Evolutionary conservation across 2,888 invertebrate genomes (phyloP), one percentile per base, ranked within the genome.

Genomic region (Apodemia hepburni): DNA sequence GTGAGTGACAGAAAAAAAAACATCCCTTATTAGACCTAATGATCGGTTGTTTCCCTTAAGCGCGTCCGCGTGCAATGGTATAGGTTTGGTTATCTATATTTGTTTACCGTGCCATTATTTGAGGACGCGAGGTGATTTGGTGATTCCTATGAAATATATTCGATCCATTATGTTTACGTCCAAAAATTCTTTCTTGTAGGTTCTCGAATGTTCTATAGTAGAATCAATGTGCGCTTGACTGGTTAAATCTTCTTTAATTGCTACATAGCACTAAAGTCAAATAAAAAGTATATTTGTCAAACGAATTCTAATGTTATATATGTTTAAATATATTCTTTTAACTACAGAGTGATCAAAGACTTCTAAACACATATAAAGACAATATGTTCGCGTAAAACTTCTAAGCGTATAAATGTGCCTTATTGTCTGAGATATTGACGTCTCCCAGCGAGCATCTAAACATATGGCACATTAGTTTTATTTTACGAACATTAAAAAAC

Each of bases 181-280:
- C 75, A 70, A 74, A 77, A 75, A 15, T 79, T 76, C 60, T 81
- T 82, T 80, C 75, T 74, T 74, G 86, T 90, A 87, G 86, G 77
- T 82, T 84, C 78, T 85, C 82, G 77, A 85, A 85, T 87, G 87
- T 87, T 88, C 85, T 85, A 80, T 82, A 78, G 89, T 89, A 87
- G 87, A 81, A 83, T 90, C 88, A 82, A 84, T 90, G 90, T 90
- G 84, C 84, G 90, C 90, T 90, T 90, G 77, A 75, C 77, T 75
- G 73, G 71, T 73, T 71, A 78, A 64, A 70, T 69, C 68, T 77
- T 74, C 74, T 75, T 68, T 74, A 76, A 72, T 74, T 79, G 79
- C 68, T 64, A 27, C 59, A 58, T 38, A 42, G 49, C 38, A n/a
- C 38, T n/a, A 38, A 38, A 38, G 12, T 38, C 12, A 4, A 38